Evolutionary conservation across 2,797 vertebrate genomes (phyloP).

Genomic region (Poecile montanus): DNA sequence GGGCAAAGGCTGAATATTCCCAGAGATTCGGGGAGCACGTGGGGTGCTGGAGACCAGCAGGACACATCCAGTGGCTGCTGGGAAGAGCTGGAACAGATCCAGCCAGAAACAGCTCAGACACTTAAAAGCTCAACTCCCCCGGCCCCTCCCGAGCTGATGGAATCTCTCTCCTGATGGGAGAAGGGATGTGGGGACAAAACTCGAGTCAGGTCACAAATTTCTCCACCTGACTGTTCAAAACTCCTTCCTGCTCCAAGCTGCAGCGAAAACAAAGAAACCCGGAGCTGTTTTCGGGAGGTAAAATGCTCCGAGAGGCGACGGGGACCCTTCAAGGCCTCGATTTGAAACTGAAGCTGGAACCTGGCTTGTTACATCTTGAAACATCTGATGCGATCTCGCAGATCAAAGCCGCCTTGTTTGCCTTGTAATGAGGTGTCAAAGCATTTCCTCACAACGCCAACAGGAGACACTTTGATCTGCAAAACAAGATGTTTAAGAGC

Average conservation of each 20-base stretch:
- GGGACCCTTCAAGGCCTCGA: not conserved
- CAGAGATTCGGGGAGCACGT: rapidly evolving
- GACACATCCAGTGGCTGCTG: not conserved
- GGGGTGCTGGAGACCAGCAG: rapidly evolving
- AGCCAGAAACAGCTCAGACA: not conserved
- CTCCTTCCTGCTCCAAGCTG: not conserved
- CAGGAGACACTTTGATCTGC: constrained; percentile 59
- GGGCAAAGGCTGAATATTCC: not conserved
- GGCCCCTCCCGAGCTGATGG: rapidly evolving
- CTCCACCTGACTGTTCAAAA: not conserved
- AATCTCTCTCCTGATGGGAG: not conserved
- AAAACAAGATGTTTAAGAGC: constrained; percentile 48
- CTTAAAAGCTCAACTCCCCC: not conserved
- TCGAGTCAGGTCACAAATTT: rapidly evolving
- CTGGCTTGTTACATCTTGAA: constrained; percentile 46
- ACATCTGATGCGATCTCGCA: constrained; percentile 46
- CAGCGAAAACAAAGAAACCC: not conserved
- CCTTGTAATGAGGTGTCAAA: constrained; percentile 59
- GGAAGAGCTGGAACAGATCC: not conserved
- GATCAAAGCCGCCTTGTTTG: constrained; percentile 65
- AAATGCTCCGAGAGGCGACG: not conserved
- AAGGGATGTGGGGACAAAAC: not conserved
- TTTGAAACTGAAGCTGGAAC: constrained; percentile 11
- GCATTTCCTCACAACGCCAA: not conserved
- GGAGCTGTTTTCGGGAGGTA: not conserved